phyloP scores from a whole-genome alignment of 2,888 invertebrate genomes.

The Spodoptera exigua region DNA sequence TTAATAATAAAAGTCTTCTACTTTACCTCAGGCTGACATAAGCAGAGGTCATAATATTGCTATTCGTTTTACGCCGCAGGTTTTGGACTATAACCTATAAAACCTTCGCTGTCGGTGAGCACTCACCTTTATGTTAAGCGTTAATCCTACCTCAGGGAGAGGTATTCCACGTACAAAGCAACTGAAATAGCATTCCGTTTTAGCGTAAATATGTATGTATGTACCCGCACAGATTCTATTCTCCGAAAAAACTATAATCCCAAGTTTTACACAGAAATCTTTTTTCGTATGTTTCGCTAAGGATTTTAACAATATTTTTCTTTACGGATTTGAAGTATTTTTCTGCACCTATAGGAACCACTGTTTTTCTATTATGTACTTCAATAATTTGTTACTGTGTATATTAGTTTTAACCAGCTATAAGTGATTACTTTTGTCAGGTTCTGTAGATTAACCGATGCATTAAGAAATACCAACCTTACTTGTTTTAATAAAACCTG shows the following conservation, averaged over 20 bases:
- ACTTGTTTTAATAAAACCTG: too few relatives aligned
- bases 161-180: conserved; percentile 47
- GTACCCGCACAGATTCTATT: conserved; percentile 17
- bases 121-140: conserved; percentile 61
- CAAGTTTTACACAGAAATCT: conserved; percentile 1
- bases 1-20: conserved; percentile 4
- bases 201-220: conserved; percentile 11
- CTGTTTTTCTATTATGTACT: too few relatives aligned
- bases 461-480: too few relatives aligned
- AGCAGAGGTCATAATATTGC: conserved; percentile 49
- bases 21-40: too few relatives aligned
- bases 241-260: conserved; percentile 6
- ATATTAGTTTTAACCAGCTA: too few relatives aligned
- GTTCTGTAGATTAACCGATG: too few relatives aligned
- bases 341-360: too few relatives aligned
- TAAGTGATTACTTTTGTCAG: too few relatives aligned
- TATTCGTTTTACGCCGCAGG: conserved; percentile 66
- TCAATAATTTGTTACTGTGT: too few relatives aligned
- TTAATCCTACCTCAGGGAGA: conserved; percentile 60
- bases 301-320: too few relatives aligned
- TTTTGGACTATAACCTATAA: conserved; percentile 65
- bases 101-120: conserved; percentile 59
- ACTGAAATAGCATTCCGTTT: conserved; percentile 48
- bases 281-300: too few relatives aligned
- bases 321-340: too few relatives aligned